Evolutionary conservation across 1,140 invertebrate species (phyloP).

Genomic region (Ceratoteleas bidentatus): DNA sequence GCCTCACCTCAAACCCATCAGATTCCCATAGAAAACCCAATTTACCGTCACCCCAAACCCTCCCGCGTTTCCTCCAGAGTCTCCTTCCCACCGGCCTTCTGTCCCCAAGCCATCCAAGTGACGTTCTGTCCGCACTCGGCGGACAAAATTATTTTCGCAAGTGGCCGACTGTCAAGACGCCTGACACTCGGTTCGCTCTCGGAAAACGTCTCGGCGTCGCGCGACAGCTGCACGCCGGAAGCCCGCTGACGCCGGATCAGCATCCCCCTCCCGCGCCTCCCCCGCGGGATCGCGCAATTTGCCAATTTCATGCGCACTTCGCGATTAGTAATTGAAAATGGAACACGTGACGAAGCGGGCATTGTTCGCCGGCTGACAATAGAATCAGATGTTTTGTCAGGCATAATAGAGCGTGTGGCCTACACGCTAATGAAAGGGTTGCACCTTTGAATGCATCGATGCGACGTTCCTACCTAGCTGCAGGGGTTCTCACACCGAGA

Average conservation of each 20-base stretch:
- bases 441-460: constrained; percentile 77
- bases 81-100: too few relatives aligned
- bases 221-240: constrained; percentile 18
- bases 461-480: constrained; percentile 35
- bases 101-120: too few relatives aligned
- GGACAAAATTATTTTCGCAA: too few relatives aligned
- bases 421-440: constrained; percentile 81
- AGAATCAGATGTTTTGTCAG: constrained; percentile 80
- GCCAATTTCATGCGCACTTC: constrained; percentile 76
- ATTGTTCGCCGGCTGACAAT: constrained; percentile 77
- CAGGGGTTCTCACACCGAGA: constrained; percentile 47
- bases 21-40: too few relatives aligned
- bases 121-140: too few relatives aligned
- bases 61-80: too few relatives aligned
- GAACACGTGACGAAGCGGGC: constrained; percentile 74
- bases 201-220: constrained; percentile 1
- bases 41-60: too few relatives aligned
- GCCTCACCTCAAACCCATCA: too few relatives aligned
- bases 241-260: neutral
- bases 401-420: constrained; percentile 79
- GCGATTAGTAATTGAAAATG: constrained; percentile 78
- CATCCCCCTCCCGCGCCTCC: neutral
- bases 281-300: constrained; percentile 68
- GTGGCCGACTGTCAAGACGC: constrained; percentile 26
- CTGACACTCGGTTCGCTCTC: constrained; percentile 39